Evolutionary conservation across 1,140 invertebrate genomes (phyloP).

Genomic region (Laupala kohalensis): DNA sequence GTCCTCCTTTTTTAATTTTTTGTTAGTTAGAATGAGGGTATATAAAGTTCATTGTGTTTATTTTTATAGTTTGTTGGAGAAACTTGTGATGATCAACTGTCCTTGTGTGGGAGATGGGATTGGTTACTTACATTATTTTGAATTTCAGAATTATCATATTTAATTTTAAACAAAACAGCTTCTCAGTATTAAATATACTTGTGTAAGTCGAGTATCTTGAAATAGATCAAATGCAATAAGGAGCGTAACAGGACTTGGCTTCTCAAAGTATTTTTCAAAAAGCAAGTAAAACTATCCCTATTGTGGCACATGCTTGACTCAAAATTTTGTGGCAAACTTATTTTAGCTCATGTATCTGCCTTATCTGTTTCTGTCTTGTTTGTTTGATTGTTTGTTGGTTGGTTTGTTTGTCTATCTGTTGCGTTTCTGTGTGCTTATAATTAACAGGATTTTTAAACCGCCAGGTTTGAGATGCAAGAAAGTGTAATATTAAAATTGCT

Average conservation of each 20-base stretch:
- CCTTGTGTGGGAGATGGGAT: too few species aligned
- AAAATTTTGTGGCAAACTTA: background rate
- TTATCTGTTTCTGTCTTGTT: background rate
- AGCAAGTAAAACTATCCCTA: background rate
- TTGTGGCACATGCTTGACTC: background rate
- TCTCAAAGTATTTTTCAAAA: background rate
- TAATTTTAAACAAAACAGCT: background rate
- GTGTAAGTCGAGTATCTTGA: background rate
- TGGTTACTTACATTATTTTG: too few species aligned
- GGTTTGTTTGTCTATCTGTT: background rate
- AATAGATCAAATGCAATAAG: background rate
- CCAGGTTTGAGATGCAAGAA: background rate
- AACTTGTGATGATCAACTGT: too few species aligned
- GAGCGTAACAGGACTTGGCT: background rate
- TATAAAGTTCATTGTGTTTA: too few species aligned
- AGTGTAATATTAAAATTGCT: background rate
- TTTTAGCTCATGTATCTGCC: background rate
- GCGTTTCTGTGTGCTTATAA: background rate
- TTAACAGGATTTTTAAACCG: background rate
- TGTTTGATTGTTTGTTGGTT: too few species aligned
- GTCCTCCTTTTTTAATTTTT: too few species aligned
- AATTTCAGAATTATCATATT: too few species aligned
- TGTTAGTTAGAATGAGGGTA: too few species aligned
- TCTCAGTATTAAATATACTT: background rate
- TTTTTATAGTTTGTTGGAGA: too few species aligned